These are phyloP conservation scores for Eulemur albifrons DNA, from an alignment of 2,797 vertebrate genomes.

Conservation along the genomic window DNA sequence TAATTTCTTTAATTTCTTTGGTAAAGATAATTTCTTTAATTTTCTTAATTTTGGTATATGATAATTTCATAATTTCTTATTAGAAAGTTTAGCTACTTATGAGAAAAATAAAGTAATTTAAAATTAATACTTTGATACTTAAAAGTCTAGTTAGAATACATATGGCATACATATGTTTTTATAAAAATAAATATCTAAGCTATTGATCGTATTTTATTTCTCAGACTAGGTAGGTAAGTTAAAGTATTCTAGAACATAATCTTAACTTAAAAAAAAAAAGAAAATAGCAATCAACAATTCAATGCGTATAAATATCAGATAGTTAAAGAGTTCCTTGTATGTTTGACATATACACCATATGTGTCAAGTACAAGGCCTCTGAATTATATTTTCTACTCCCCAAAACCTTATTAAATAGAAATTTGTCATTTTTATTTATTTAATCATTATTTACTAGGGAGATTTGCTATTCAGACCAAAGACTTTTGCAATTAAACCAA, in stretches of 20 bases:
- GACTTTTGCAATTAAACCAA: conserved; percentile 33
- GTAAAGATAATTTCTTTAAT: no score
- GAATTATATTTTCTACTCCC: conserved; percentile 23
- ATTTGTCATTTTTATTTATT: conserved; percentile 25
- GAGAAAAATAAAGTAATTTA: conserved; percentile 32
- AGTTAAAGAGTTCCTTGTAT: not conserved
- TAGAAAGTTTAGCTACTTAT: conserved; percentile 6
- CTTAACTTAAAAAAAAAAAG: conserved; percentile 5
- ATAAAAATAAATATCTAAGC: conserved; percentile 61
- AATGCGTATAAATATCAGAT: not conserved
- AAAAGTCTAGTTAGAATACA: conserved; percentile 18
- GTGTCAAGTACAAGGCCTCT: conserved; percentile 31
- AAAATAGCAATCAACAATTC: conserved; percentile 41
- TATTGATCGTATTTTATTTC: conserved; percentile 24
- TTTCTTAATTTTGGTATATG: no score
- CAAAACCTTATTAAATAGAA: conserved; percentile 41
- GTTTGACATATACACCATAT: not conserved
- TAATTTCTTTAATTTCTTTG: not conserved
- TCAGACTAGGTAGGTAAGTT: not conserved
- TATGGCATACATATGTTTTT: not conserved
- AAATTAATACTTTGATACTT: conserved; percentile 11
- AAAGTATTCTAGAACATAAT: conserved; percentile 49
- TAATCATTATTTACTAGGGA: conserved; percentile 43
- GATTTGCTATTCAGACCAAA: conserved; percentile 47
- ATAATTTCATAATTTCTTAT: not conserved